phyloP scores from a whole-genome alignment of 2,113 vertebrate genomes.

The Lynx canadensis region DNA sequence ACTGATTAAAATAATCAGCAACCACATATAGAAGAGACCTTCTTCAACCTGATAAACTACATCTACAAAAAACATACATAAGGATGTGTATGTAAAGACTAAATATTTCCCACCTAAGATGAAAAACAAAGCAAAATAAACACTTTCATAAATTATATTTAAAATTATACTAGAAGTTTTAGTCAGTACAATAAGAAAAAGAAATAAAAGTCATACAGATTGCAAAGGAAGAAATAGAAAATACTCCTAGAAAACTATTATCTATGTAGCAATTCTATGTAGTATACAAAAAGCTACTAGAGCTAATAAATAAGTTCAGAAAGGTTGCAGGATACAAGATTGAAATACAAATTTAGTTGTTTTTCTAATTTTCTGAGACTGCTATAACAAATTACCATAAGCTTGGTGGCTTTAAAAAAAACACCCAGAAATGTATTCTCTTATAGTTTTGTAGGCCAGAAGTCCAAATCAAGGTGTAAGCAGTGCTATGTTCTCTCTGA shows the following conservation, averaged over 20 bases:
- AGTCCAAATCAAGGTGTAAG: neutral
- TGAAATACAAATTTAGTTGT: neutral
- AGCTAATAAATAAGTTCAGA: neutral
- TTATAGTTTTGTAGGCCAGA: neutral
- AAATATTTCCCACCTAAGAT: neutral
- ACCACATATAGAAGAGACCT: neutral
- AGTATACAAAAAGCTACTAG: neutral
- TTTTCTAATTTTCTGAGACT: neutral
- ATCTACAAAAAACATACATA: neutral
- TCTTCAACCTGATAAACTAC: neutral
- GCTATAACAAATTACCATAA: neutral
- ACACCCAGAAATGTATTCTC: neutral
- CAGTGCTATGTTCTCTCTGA: neutral
- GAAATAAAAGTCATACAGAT: neutral
- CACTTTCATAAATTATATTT: neutral
- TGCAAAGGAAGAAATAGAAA: neutral
- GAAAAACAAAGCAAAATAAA: neutral
- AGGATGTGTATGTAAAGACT: neutral
- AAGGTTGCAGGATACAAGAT: neutral
- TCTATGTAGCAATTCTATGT: neutral
- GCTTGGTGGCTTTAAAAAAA: neutral
- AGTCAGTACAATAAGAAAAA: neutral
- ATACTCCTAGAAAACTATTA: neutral
- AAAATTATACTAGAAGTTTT: neutral
- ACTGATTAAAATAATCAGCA: neutral